Percentiles rank a stretch among this genome's conserved stretches.
Evolutionary conservation across 2,113 vertebrate species (phyloP).

Genomic region (Grammomys surdaster): DNA sequence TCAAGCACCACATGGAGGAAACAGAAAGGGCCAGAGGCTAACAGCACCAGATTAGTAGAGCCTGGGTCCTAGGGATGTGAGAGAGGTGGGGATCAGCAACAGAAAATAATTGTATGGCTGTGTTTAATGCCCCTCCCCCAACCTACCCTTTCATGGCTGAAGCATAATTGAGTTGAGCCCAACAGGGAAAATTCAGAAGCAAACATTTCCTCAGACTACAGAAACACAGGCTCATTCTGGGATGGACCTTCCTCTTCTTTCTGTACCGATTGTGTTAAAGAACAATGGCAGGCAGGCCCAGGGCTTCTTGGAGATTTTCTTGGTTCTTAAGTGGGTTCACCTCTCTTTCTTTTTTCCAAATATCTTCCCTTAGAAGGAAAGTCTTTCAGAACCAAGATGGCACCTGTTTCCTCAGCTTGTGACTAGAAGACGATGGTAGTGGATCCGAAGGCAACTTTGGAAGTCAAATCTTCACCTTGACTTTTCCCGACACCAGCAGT

Average conservation of each 20-base stretch:
- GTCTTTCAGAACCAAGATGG: neutral
- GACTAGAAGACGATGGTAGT: neutral
- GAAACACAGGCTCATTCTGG: neutral
- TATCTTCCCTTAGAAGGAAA: neutral
- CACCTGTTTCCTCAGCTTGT: neutral
- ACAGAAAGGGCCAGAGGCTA: neutral
- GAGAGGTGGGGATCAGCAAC: neutral
- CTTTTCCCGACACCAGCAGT: neutral
- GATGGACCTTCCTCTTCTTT: slow-evolving; percentile 44
- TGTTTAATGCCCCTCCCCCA: neutral
- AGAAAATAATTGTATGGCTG: slow-evolving; percentile 11
- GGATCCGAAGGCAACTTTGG: neutral
- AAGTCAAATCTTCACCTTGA: neutral
- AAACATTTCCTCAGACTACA: neutral
- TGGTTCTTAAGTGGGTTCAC: neutral
- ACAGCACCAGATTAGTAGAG: neutral
- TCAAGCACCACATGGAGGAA: neutral
- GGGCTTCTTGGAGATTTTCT: neutral
- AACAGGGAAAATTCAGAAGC: slow-evolving; percentile 11
- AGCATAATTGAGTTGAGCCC: neutral
- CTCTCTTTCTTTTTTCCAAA: neutral
- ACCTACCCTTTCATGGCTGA: neutral
- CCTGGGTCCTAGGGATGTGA: neutral
- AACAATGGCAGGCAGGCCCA: neutral
- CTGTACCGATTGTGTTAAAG: neutral